These are phyloP conservation scores for Andricus grossulariae DNA, from an alignment of 1,140 invertebrate species.

Conservation along the genomic window DNA sequence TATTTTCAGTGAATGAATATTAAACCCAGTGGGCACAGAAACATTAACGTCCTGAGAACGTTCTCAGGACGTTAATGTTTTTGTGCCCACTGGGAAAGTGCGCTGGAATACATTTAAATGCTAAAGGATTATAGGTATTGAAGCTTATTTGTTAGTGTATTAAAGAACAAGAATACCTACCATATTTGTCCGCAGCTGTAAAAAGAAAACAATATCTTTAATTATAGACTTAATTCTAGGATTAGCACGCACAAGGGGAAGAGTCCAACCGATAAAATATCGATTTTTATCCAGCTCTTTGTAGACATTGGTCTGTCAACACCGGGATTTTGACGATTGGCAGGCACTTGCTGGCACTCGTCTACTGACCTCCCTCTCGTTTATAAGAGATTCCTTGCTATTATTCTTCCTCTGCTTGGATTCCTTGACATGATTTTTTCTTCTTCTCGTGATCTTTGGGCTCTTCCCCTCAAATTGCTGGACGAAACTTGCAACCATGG, in stretches of 20 bases:
- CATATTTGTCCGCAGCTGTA: too few species aligned
- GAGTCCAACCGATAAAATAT: conserved; percentile 37
- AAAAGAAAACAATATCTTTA: too few species aligned
- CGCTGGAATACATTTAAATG: too few species aligned
- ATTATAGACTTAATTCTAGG: conserved; percentile 23
- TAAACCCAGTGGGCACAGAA: too few species aligned
- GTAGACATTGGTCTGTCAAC: conserved; percentile 70
- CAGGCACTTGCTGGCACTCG: conserved; percentile 46
- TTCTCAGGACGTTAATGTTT: too few species aligned
- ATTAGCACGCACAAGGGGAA: conserved; percentile 33
- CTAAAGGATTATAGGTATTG: too few species aligned
- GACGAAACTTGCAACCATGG: conserved; percentile 70
- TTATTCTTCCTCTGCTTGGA: conserved; percentile 50
- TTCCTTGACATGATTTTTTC: conserved; percentile 54
- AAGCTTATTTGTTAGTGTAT: too few species aligned
- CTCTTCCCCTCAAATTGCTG: conserved; percentile 68
- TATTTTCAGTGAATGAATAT: too few species aligned
- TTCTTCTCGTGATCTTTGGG: conserved; percentile 46
- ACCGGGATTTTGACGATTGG: conserved; percentile 49
- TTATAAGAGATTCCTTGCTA: conserved; percentile 64
- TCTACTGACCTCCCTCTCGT: conserved; percentile 75
- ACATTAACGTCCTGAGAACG: too few species aligned
- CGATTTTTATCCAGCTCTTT: conserved; percentile 65
- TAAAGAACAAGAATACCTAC: too few species aligned
- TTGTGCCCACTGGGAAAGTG: too few species aligned